A percentile compares a stretch with the other conserved stretches of the same genome.
Evolutionary conservation across 2,113 vertebrate species (phyloP).

Genomic region (Pachypanchax playfairii): DNA sequence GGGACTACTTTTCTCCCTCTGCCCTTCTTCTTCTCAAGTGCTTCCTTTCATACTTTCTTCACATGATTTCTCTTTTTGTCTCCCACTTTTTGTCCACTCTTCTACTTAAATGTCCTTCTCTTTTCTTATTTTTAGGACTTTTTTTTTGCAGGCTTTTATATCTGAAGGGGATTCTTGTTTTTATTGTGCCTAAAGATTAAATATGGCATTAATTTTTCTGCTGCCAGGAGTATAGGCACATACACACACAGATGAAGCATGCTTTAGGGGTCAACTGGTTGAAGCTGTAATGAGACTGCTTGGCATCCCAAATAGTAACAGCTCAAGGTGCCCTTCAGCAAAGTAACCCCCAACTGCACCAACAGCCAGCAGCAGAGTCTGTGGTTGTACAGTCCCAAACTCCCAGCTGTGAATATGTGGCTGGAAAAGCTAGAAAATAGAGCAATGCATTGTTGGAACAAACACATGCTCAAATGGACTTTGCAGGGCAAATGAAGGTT

Average conservation of each 20-base stretch:
- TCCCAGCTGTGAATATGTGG: constrained; percentile 38
- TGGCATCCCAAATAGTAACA: constrained; percentile 30
- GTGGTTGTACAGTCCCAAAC: constrained; percentile 33
- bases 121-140: constrained; percentile 2
- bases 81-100: constrained; percentile 8
- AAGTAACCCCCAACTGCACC: constrained; percentile 31
- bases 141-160: constrained; percentile 13
- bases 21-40: constrained; percentile 11
- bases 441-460: constrained; percentile 17
- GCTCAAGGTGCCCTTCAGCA: constrained; percentile 64
- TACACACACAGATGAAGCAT: constrained; percentile 19
- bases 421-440: constrained; percentile 13
- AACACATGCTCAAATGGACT: constrained; percentile 5
- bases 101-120: not conserved
- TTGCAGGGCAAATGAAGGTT: constrained; percentile 16
- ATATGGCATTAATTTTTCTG: constrained; percentile 13
- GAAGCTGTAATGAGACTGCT: constrained; percentile 11
- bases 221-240: constrained; percentile 22
- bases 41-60: constrained; percentile 22
- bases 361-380: constrained; percentile 39
- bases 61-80: constrained; percentile 17
- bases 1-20: constrained; percentile 25
- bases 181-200: constrained; percentile 38
- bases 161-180: constrained; percentile 41
- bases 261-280: constrained; percentile 33